Evolutionary conservation across 2,888 invertebrate species (phyloP).

Genomic region (Pilophorus perplexus): DNA sequence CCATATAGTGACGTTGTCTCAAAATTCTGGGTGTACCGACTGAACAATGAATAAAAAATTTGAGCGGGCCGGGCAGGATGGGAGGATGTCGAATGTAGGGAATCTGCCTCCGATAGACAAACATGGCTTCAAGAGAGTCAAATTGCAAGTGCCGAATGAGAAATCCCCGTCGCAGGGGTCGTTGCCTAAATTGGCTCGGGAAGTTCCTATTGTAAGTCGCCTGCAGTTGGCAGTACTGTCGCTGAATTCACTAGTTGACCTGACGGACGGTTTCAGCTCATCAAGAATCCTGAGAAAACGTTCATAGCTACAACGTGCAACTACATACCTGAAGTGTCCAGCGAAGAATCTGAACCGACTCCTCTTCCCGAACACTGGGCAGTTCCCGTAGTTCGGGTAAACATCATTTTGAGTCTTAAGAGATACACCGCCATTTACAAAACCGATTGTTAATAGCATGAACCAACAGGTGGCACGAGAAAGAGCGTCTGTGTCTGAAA

Average conservation of each 20-base stretch:
- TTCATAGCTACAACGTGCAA: not conserved
- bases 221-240: too few relatives aligned
- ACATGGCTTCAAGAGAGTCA: not conserved
- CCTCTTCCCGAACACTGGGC: conserved; percentile 10
- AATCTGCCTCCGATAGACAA: too few relatives aligned
- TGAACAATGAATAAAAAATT: not conserved
- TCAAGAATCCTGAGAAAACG: not conserved
- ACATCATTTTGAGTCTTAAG: not conserved
- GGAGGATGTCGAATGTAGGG: not conserved
- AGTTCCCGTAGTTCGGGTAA: not conserved
- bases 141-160: not conserved
- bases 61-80: too few relatives aligned
- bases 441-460: too few relatives aligned
- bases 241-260: too few relatives aligned
- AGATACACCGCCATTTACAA: too few relatives aligned
- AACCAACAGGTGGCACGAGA: not conserved
- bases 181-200: not conserved
- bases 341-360: not conserved
- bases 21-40: not conserved
- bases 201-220: conserved; percentile 14
- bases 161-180: not conserved
- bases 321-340: not conserved
- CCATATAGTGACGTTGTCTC: not conserved
- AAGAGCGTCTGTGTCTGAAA: conserved; percentile 7
- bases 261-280: not conserved